These are phyloP conservation scores for Agrochola circellaris DNA, from an alignment of 2,888 invertebrate species.

Conservation along the genomic window DNA sequence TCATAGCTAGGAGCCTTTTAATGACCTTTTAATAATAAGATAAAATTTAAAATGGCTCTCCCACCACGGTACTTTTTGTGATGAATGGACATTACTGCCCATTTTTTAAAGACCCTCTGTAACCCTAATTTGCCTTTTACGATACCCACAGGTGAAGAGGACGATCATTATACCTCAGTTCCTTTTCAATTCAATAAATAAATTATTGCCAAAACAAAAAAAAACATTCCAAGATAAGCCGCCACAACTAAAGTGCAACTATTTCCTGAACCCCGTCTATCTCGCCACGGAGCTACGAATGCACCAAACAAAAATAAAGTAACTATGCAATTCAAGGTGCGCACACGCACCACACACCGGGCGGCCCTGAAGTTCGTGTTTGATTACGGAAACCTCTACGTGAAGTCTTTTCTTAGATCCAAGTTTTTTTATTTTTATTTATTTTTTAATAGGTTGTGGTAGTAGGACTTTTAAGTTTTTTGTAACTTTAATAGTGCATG, in stretches of 20 bases:
- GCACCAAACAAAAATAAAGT: constrained; percentile 50
- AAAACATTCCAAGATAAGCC: neutral
- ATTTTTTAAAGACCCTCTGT: too few relatives aligned
- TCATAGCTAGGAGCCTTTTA: too few relatives aligned
- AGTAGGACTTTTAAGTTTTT: neutral
- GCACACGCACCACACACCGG: constrained; percentile 57
- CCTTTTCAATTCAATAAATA: neutral
- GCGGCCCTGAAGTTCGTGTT: constrained; percentile 66
- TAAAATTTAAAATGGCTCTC: too few relatives aligned
- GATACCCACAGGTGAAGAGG: neutral
- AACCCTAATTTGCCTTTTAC: neutral
- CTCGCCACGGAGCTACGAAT: constrained; percentile 38
- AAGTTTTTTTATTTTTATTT: neutral
- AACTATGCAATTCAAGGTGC: constrained; percentile 40
- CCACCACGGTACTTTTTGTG: too few relatives aligned
- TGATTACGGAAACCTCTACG: constrained; percentile 71
- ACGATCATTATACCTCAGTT: too few relatives aligned
- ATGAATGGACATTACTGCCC: too few relatives aligned
- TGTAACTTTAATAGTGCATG: neutral
- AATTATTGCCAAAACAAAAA: neutral
- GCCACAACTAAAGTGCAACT: constrained; percentile 7
- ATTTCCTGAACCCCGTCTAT: constrained; percentile 47
- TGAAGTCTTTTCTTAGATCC: constrained; percentile 60
- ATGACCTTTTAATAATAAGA: too few relatives aligned
- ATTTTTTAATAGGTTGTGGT: constrained; percentile 17